Percentiles rank a stretch among this genome's conserved stretches.
phyloP scores from a whole-genome alignment of 2,797 vertebrate species.

The Steatocranus sp. region DNA sequence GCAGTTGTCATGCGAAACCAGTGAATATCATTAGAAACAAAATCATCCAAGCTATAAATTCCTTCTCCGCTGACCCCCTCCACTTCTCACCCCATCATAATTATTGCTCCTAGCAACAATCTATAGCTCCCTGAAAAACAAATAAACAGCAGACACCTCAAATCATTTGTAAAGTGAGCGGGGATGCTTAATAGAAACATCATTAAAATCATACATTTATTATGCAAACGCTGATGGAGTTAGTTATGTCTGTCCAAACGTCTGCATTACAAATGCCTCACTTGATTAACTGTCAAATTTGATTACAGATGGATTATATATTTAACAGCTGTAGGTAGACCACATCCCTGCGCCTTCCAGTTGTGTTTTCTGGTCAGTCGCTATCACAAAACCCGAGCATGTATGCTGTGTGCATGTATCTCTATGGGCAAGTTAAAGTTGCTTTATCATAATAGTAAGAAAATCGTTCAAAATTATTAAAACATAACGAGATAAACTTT shows the following conservation, averaged over 20 bases:
- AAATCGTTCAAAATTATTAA: neutral
- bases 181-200: constrained; percentile 80
- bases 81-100: constrained; percentile 73
- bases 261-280: constrained; percentile 74
- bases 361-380: constrained; percentile 59
- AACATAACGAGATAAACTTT: neutral
- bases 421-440: neutral
- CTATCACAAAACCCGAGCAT: constrained; percentile 57
- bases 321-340: constrained; percentile 76
- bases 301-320: constrained; percentile 82
- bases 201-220: constrained; percentile 80
- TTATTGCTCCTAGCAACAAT: constrained; percentile 85
- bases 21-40: constrained; percentile 86
- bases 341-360: constrained; percentile 63
- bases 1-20: constrained; percentile 87
- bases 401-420: neutral
- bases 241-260: constrained; percentile 77
- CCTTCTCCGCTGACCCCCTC: constrained; percentile 50
- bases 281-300: constrained; percentile 83
- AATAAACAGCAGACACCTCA: constrained; percentile 82
- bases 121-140: constrained; percentile 73
- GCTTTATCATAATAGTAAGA: neutral
- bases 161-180: constrained; percentile 81
- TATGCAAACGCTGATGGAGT: constrained; percentile 81
- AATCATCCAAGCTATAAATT: constrained; percentile 82